Evolutionary conservation across 2,797 vertebrate species (phyloP).

Genomic region (Sylvilagus floridanus): DNA sequence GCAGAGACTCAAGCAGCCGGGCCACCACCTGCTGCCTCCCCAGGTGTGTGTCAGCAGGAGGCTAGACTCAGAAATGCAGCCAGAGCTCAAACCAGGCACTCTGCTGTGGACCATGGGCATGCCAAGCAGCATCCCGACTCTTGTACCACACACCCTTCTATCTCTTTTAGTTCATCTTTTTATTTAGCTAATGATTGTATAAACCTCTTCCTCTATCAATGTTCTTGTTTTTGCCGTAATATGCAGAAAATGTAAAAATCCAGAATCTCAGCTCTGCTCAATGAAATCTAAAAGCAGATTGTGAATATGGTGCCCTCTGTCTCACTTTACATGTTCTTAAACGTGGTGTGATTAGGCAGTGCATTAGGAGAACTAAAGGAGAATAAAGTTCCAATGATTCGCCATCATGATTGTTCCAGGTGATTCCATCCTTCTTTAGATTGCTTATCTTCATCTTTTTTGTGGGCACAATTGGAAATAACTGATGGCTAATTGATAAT

Average conservation of each 20-base stretch:
- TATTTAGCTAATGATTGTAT: constrained; percentile 12
- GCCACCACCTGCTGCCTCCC: no score
- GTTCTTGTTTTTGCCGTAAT: constrained; percentile 28
- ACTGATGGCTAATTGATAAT: neutral
- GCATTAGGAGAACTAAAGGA: constrained; percentile 9
- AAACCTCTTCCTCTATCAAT: neutral
- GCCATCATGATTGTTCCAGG: neutral
- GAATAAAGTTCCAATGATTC: neutral
- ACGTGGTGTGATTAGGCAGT: neutral
- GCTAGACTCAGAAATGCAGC: no score
- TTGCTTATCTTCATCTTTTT: constrained; percentile 26
- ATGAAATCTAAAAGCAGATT: constrained; percentile 37
- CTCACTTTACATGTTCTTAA: constrained; percentile 24
- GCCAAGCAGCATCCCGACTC: no score
- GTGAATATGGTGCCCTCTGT: neutral
- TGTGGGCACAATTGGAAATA: neutral
- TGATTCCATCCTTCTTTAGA: neutral
- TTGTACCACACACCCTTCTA: no score
- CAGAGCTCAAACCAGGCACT: no score
- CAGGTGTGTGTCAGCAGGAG: no score
- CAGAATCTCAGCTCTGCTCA: neutral
- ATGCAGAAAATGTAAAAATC: constrained; percentile 52
- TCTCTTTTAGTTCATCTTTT: constrained; percentile 41
- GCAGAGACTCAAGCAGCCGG: no score
- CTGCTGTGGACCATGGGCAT: no score